Evolutionary conservation across 2,888 invertebrate genomes (phyloP), one percentile per base, ranked within the genome.

Genomic region (Sinohyriopsis cumingii): DNA sequence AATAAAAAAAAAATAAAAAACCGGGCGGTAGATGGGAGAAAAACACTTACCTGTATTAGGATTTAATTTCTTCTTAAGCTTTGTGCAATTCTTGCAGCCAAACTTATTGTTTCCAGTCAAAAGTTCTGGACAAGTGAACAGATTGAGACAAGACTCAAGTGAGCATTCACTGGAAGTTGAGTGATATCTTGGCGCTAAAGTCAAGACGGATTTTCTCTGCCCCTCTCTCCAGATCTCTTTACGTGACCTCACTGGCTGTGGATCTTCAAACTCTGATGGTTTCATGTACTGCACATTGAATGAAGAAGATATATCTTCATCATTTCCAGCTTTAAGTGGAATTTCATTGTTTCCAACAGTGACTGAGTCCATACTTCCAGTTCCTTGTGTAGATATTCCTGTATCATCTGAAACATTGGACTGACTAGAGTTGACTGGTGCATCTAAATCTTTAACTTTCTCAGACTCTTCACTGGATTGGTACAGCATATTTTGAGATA

Each of bases 91-190:
- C 86, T 96, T 95, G 90, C 99, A 99, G 68, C 95, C 94, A 63
- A 98, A 97, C 91, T 95, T 95, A 90, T 99, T 98, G 88, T 94
- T 95, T 0, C 96, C 98, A 0, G 95, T 95, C 90, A 99, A 93
- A 25, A 96, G 91, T 89, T 99, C 98, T 22, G 95, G 92, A 0
- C 95, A 94, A 0, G 97, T 98, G 91, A 98, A 98, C 89, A 96
- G 96, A 86, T 95, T 95, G 67, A 99, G 93, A 88, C 97, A 98
- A 0, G 96, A 95, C 83, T 95, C 94, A 65, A 98, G 78, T 0
- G 91, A 90, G 74, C 91, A 91, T 76, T 90, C 90, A 55, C 87
- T 93, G 28, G 95, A 84, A 19, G 84, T 80, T 62, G 88, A 84
- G 62, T 89, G 88, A 72, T 89, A 88, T 24, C 95, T 92, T 0